phyloP scores from a whole-genome alignment of 2,797 vertebrate genomes.

The Liasis olivaceus region DNA sequence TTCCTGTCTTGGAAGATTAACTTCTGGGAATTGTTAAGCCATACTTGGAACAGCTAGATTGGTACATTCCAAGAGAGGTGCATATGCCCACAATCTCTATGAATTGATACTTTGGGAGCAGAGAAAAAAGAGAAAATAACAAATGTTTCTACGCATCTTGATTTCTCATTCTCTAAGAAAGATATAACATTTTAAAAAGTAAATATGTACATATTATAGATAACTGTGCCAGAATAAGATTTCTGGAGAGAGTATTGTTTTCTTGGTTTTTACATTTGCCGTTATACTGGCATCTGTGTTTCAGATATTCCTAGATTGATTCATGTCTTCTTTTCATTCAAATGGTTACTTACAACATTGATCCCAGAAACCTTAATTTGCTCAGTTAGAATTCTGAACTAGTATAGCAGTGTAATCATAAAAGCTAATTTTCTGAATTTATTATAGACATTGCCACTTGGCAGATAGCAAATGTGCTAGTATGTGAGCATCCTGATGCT shows the following conservation, averaged over 20 bases:
- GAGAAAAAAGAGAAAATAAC: neutral
- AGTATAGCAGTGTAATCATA: neutral
- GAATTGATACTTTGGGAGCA: neutral
- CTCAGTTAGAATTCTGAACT: neutral
- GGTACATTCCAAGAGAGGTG: too few species aligned
- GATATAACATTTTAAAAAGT: neutral
- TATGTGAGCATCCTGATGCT: neutral
- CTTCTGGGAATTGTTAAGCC: too few species aligned
- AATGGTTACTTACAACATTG: neutral
- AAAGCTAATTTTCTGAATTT: neutral
- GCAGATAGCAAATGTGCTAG: neutral
- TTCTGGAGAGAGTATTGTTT: neutral
- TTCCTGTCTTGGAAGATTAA: too few species aligned
- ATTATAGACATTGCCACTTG: neutral
- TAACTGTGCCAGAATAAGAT: neutral
- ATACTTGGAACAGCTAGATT: too few species aligned
- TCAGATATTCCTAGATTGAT: neutral
- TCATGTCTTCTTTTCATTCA: neutral
- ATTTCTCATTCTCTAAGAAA: neutral
- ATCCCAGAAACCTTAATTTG: neutral
- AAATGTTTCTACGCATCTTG: neutral
- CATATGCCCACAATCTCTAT: neutral
- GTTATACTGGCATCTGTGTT: neutral
- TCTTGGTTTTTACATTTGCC: neutral
- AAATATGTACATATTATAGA: neutral